A percentile compares a stretch with the other conserved stretches of the same genome.
phyloP scores from a whole-genome alignment of 2,113 vertebrate genomes.

The Poeciliopsis occidentalis region DNA sequence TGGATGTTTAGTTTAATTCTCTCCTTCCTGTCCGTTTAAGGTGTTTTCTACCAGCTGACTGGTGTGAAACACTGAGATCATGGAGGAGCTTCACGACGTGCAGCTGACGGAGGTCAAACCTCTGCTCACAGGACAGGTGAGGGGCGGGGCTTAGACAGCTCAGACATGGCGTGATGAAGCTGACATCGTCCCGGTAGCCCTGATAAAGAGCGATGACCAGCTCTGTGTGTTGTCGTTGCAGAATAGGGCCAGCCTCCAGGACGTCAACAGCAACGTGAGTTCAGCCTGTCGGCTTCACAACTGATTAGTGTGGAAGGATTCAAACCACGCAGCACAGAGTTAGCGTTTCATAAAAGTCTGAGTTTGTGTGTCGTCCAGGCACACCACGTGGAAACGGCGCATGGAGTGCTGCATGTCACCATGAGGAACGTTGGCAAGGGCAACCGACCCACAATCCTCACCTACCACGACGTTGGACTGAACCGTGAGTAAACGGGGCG shows the following conservation, averaged over 20 bases:
- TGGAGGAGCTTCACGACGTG: constrained; percentile 96
- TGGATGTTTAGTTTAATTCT: background rate
- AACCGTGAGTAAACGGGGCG: constrained; percentile 86
- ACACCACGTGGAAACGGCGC: constrained; percentile 92
- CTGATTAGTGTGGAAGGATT: too few species aligned
- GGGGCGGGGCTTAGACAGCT: background rate
- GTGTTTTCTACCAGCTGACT: constrained; percentile 20
- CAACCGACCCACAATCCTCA: constrained; percentile 94
- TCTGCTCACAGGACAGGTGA: constrained; percentile 92
- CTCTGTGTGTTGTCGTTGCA: constrained; percentile 66
- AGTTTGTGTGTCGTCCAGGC: constrained; percentile 79
- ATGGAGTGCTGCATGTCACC: constrained; percentile 92
- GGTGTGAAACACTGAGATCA: constrained; percentile 60
- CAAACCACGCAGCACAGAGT: too few species aligned
- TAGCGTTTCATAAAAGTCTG: too few species aligned
- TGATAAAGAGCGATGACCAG: background rate
- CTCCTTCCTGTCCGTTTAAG: background rate
- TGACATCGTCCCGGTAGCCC: background rate
- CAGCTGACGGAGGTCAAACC: constrained; percentile 97
- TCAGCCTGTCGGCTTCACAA: background rate
- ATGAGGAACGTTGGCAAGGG: constrained; percentile 89
- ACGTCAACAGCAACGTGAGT: constrained; percentile 95
- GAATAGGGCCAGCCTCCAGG: constrained; percentile 93
- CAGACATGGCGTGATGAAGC: background rate
- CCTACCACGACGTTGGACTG: constrained; percentile 96